Evolutionary conservation across 2,113 vertebrate species (phyloP).

Genomic region (Argyrosomus japonicus): DNA sequence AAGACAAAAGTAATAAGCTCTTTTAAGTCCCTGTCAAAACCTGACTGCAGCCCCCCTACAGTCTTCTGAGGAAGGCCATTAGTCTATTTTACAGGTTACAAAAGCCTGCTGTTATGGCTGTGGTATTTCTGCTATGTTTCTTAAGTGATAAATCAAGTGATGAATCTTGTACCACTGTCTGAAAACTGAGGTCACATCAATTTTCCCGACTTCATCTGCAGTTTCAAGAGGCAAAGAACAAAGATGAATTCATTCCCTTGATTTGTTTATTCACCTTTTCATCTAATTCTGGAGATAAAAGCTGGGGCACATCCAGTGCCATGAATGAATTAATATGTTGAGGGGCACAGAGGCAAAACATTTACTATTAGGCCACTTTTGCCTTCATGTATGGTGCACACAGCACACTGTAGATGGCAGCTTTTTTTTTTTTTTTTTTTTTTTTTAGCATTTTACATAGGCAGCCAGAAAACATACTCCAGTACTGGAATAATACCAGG

Average conservation of each 20-base stretch:
- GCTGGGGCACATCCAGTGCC: not conserved
- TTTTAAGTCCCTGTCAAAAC: not conserved
- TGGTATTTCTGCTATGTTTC: slow-evolving; percentile 2
- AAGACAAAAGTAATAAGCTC: not conserved
- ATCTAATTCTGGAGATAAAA: not conserved
- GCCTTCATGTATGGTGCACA: not conserved
- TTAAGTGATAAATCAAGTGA: not conserved
- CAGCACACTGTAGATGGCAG: not conserved
- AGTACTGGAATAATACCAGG: no score
- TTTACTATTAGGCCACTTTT: not conserved
- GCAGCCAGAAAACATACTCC: no score
- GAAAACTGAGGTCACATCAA: not conserved
- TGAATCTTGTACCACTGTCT: not conserved
- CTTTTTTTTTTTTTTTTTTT: no score
- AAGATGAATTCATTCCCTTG: not conserved
- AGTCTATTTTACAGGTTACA: not conserved
- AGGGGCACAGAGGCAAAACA: not conserved
- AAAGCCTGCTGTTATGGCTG: not conserved
- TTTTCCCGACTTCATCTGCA: not conserved
- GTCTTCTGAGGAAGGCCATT: not conserved
- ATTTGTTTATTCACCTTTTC: not conserved
- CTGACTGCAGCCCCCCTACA: not conserved
- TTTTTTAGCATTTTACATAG: no score
- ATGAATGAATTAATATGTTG: not conserved
- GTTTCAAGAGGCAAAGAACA: not conserved